Base-by-base conservation (phyloP, 2,888 invertebrate genomes). In the Scaptomyza cyrtandrae region DNA sequence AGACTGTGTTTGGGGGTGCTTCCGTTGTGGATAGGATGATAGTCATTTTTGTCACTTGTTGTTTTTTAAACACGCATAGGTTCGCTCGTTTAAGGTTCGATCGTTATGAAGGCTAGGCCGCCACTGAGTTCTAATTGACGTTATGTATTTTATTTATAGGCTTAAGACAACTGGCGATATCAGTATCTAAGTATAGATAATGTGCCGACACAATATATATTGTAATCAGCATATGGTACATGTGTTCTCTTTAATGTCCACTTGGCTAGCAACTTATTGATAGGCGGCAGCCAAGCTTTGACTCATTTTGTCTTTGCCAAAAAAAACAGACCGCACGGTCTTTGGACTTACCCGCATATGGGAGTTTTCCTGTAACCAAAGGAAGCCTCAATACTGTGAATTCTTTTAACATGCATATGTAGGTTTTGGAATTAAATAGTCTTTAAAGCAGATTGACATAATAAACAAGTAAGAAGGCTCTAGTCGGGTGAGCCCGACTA, bases 181-280 rank as follows among this genome's bases (percentile, higher is more conserved):
- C 75, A 44, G 37, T 75, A 43, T 67, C 45, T 72, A 50, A 56
- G 73, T 59, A 49, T 56, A 77, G 68, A 75, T 75, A 75, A 61
- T 49, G 55, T 60, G n/a, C 31, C 3, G 24, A 24, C 19, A 29
- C 29, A 29, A 29, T 19, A 33, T 13, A 29, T 27, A 52, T 29
- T 72, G 61, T 67, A 75, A 67, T 75, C 67, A 66, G 50, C 50
- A 52, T 49, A 46, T 56, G 50, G 46, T 50, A 39, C 45, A 41
- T 7, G 11, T 13, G 35, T 46, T 43, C 61, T 62, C 14, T 41
- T 19, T 10, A 35, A 5, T 24, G 10, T 9, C 24, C 31, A 29
- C 14, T 44, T 50, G 58, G 56, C 24, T 44, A 58, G 33, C 41
- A 7, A 24, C 24, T 24, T 24, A 6, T 39, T 16, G 24, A 45